Evolutionary conservation across 2,888 invertebrate genomes (phyloP).

Genomic region (Ptychoptera contaminata): DNA sequence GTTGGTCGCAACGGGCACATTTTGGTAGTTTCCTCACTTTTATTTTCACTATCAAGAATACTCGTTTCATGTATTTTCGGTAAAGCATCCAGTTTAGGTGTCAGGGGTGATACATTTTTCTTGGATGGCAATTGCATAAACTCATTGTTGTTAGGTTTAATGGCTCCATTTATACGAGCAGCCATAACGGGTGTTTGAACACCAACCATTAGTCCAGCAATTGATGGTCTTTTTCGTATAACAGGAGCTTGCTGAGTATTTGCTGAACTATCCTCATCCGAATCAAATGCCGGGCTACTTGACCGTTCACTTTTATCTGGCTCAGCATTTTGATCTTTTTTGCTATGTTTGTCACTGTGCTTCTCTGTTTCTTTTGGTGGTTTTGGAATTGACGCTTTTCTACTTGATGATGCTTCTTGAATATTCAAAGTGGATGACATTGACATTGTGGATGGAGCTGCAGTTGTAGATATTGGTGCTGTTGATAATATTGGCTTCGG

Average conservation of each 20-base stretch:
- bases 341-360: conserved; percentile 43
- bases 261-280: conserved; percentile 75
- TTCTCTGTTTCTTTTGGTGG: conserved; percentile 31
- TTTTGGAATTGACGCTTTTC: conserved; percentile 13
- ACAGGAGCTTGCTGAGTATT: conserved; percentile 29
- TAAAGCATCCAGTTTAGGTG: conserved; percentile 27
- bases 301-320: conserved; percentile 67
- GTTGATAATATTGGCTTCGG: conserved; percentile 30
- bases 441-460: conserved; percentile 17
- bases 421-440: conserved; percentile 8
- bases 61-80: conserved; percentile 49
- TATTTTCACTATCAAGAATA: conserved; percentile 43
- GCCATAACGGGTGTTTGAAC: conserved; percentile 28
- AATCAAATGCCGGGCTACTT: conserved; percentile 87
- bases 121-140: neutral
- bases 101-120: conserved; percentile 2
- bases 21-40: conserved; percentile 3
- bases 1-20: conserved; percentile 16
- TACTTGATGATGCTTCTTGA: conserved; percentile 12
- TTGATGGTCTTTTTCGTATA: conserved; percentile 28
- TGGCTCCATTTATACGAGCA: conserved; percentile 20
- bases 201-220: conserved; percentile 27
- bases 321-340: conserved; percentile 19
- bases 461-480: conserved; percentile 14
- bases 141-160: conserved; percentile 10